Evolutionary conservation across 2,888 invertebrate species (phyloP), one percentile per base, ranked within the genome.

Genomic region (Saturnia japonica): DNA sequence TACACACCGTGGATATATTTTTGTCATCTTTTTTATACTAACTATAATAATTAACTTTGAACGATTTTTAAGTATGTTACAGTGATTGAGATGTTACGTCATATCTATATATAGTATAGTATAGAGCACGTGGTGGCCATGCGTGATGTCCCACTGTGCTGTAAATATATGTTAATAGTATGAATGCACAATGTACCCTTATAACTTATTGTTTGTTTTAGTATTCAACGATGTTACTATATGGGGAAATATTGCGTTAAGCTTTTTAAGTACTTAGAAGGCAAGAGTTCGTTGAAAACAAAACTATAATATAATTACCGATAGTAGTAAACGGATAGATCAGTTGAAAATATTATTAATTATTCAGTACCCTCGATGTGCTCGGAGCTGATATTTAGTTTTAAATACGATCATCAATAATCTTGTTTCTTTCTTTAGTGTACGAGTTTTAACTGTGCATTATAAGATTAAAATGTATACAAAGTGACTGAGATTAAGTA

Each of bases 71-170:
- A 64, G 40, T 64, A 40, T 62, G n/a, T 64, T 64, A 64, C 64
- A 64, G 11, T 64, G 64, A 64, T 64, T 64, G 40, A 40, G 40
- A 0, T 16, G 66, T 70, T 64, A 70, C 67, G 70, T 70, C 51
- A 70, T 67, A 54, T 42, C 42, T 73, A 73, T 71, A 68, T 71
- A 74, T 73, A 82, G 71, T 71, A 51, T 62, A 68, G 71, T 73
- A 70, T 74, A 71, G 66, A 75, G 77, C 83, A 85, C 84, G 86
- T 85, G 86, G 78, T 77, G 73, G 66, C 76, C 79, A 80, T 78
- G 78, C 77, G 78, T 73, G 77, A 74, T 74, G 72, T 71, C 68
- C 70, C 70, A 70, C 73, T 75, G 76, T 66, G 67, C 54, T 80
- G 80, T 78, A 80, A 78, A 76, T 74, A 25, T 74, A 74, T 75